Evolutionary conservation across 2,113 vertebrate species (phyloP).

Genomic region (Platycercus adscitus): DNA sequence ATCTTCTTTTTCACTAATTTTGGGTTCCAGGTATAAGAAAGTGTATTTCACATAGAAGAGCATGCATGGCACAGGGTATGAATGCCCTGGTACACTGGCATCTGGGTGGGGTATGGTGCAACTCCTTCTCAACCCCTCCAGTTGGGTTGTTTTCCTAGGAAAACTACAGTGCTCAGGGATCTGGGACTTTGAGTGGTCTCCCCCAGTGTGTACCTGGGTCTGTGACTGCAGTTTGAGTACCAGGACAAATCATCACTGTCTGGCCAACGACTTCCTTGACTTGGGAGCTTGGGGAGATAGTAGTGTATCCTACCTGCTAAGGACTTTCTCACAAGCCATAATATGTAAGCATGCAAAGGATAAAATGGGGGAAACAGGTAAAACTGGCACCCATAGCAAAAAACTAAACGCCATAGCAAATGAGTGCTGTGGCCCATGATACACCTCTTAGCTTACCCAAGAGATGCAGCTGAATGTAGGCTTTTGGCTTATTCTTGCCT

Average conservation of each 20-base stretch:
- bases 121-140: neutral
- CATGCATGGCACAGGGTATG: fast-evolving
- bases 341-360: neutral
- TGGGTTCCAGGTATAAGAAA: neutral
- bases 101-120: neutral
- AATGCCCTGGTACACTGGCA: neutral
- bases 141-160: neutral
- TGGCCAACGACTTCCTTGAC: neutral
- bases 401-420: neutral
- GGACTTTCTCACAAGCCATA: neutral
- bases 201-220: neutral
- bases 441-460: neutral
- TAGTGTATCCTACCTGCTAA: neutral
- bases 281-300: neutral
- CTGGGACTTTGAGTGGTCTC: neutral
- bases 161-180: fast-evolving
- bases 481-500: neutral
- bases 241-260: neutral
- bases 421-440: fast-evolving
- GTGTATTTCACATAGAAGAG: neutral
- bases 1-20: neutral
- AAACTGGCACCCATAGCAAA: neutral
- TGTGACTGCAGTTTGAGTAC: neutral
- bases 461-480: neutral
- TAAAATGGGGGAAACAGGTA: neutral